Evolutionary conservation across 64 coral and sea anemone genomes (phyloP).

Genomic region (Porites lutea): DNA sequence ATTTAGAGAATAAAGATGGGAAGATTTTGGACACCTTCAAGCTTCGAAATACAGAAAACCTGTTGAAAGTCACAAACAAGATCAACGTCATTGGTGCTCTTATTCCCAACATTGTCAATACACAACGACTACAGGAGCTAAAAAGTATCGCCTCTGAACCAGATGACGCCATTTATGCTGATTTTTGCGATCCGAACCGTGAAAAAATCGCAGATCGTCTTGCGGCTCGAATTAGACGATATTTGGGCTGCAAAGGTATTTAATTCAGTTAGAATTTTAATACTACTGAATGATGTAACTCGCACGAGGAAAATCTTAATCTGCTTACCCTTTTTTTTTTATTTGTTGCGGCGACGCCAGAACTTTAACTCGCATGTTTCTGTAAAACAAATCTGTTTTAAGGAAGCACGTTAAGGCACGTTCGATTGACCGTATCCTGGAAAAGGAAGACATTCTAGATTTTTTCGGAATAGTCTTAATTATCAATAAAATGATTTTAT

Average conservation of each 20-base stretch:
- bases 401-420: too few relatives aligned
- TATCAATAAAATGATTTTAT: too few relatives aligned
- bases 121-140: constrained; percentile 31
- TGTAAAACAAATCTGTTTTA: too few relatives aligned
- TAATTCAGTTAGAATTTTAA: too few relatives aligned
- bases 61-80: background rate
- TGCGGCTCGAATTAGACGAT: background rate
- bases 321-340: too few relatives aligned
- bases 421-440: too few relatives aligned
- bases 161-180: constrained; percentile 16
- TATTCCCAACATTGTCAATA: background rate
- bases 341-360: too few relatives aligned
- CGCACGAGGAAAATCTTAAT: background rate
- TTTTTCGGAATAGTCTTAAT: too few relatives aligned
- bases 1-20: background rate
- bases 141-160: constrained; percentile 34
- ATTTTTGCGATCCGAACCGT: background rate
- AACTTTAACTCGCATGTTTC: too few relatives aligned
- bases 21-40: background rate
- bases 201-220: constrained; percentile 15
- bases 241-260: background rate
- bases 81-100: constrained; percentile 48
- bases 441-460: too few relatives aligned
- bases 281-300: too few relatives aligned
- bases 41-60: background rate